phyloP scores from a whole-genome alignment of 2,113 vertebrate species.

The Heloderma charlesbogerti region DNA sequence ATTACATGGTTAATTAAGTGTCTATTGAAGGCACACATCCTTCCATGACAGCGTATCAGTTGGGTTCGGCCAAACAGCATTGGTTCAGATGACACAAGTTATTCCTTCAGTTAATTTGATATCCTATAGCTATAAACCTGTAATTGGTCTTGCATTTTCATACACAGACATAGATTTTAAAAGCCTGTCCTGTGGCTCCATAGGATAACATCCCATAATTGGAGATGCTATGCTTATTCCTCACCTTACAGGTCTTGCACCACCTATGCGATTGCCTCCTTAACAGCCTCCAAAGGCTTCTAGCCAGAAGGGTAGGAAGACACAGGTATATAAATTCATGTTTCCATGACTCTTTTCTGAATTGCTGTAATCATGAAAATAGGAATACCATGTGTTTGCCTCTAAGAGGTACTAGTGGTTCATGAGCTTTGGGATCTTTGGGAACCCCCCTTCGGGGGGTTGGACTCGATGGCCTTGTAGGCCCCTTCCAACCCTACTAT shows the following conservation, averaged over 20 bases:
- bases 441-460: too few relatives aligned
- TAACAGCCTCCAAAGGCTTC: background rate
- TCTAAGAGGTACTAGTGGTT: background rate
- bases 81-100: constrained; percentile 28
- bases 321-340: background rate
- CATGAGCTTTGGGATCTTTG: background rate
- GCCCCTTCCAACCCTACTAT: too few relatives aligned
- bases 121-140: constrained; percentile 8
- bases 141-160: constrained; percentile 31
- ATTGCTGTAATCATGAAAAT: background rate
- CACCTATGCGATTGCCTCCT: background rate
- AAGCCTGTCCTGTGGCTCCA: constrained; percentile 15
- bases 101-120: background rate
- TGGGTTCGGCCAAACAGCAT: constrained; percentile 25
- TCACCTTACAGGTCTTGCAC: background rate
- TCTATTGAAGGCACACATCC: constrained; percentile 37
- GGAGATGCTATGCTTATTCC: background rate
- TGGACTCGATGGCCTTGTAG: too few relatives aligned
- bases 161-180: constrained; percentile 20
- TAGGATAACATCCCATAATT: background rate
- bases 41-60: constrained; percentile 19
- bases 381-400: background rate
- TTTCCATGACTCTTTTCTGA: background rate
- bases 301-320: background rate
- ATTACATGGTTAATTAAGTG: constrained; percentile 59